Evolutionary conservation across 2,797 vertebrate genomes (phyloP), one percentile per base, ranked within the genome.

Genomic region (Enteromius trimaculatus): DNA sequence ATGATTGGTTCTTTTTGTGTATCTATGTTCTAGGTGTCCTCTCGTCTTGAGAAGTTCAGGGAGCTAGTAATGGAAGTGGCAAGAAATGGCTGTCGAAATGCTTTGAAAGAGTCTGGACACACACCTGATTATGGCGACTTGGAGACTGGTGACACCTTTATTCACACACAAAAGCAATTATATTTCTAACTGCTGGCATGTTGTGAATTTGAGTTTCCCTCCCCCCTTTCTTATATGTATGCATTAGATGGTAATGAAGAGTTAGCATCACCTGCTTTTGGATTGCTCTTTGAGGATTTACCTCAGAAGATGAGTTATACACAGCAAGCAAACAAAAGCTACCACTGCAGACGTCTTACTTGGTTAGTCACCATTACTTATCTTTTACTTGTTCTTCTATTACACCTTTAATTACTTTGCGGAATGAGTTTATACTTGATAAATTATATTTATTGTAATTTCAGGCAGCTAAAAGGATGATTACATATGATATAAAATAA

Each of bases 31-130:
- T 85, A 97, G 96, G 92, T 94, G 60, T 81, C 88, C 9, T 86
- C 79, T 55, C 89, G 89, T 80, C 88, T 97, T 72, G 77, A 89
- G 49, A 90, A 93, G 58, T 98, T 97, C 90, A 93, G 93, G 80
- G 92, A 92, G 4, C 90, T 95, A 72, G 93, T 95, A 0, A 96
- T 96, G 89, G 92, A 95, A 8, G 90, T 96, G 80, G 93, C 95
- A 3, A 71, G 94, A 80, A 90, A 64, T 81, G 94, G 95, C 16
- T 96, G 95, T 87, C 90, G 77, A 82, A 91, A 89, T 49, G 93
- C 91, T 74, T 84, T 95, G 77, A 58, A 84, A n/a, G 94, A 96
- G 49, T 66, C 70, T 8, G 92, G 89, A 29, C 90, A 92, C 86
- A 88, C 84, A 81, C 87, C 91, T n/a, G 89, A 93, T 51, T 86